A percentile compares a stretch with the other conserved stretches of the same genome.
Conservation (phyloP, 2,888 invertebrate species). For the Hoplodrina blanda region DNA sequence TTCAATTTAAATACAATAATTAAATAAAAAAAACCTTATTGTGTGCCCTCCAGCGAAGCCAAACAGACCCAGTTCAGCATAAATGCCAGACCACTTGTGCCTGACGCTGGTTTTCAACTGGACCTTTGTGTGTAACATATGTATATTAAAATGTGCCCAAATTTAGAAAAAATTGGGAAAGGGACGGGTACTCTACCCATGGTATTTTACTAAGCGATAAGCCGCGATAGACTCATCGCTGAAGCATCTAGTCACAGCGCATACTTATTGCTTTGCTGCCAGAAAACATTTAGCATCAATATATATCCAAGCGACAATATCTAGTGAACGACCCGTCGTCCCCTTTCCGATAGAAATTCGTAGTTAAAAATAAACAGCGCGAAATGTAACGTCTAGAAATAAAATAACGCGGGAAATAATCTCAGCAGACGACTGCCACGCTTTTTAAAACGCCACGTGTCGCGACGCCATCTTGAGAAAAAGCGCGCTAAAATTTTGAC, state of each 20-base stretch:
- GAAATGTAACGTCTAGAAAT: slow-evolving; percentile 83
- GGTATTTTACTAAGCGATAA: slow-evolving; percentile 16
- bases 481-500: slow-evolving; percentile 67
- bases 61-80: too few species aligned
- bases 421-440: slow-evolving; percentile 72
- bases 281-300: slow-evolving; percentile 57
- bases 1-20: too few species aligned
- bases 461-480: slow-evolving; percentile 66
- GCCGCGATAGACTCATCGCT: slow-evolving; percentile 7
- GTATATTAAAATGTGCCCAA: too few species aligned
- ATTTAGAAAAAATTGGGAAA: too few species aligned
- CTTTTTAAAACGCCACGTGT: slow-evolving; percentile 67
- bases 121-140: too few species aligned
- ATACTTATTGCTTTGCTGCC: slow-evolving; percentile 25
- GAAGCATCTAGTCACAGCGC: slow-evolving; percentile 12
- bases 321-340: slow-evolving; percentile 67
- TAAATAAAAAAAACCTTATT: too few species aligned
- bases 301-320: slow-evolving; percentile 69
- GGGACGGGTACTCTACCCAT: too few species aligned
- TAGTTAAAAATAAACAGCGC: slow-evolving; percentile 76
- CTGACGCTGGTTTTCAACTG: too few species aligned
- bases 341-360: slow-evolving; percentile 71
- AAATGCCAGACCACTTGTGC: too few species aligned
- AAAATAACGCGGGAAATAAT: slow-evolving; percentile 77
- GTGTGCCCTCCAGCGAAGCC: too few species aligned